Evolutionary conservation across 1,140 invertebrate species (phyloP).

Genomic region (Asobara japonica): DNA sequence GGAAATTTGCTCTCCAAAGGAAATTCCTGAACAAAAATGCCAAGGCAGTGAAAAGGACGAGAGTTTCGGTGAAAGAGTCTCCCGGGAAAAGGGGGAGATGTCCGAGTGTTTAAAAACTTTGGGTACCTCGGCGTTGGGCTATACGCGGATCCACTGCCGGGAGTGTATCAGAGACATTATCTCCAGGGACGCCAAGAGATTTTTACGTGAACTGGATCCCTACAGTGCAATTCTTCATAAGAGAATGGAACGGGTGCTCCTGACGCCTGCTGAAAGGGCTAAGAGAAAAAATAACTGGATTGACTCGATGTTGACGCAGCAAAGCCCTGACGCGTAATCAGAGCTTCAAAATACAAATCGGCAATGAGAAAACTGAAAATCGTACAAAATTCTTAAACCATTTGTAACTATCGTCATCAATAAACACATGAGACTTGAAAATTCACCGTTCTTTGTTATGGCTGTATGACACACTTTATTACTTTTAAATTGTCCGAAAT

Average conservation of each 20-base stretch:
- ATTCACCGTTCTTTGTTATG: no score
- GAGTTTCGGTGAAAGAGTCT: neutral
- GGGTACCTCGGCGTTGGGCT: neutral
- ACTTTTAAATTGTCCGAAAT: no score
- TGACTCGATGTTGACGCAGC: neutral
- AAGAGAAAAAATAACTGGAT: neutral
- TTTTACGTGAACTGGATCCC: neutral
- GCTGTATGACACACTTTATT: no score
- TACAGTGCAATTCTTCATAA: neutral
- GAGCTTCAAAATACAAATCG: neutral
- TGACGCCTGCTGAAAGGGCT: neutral
- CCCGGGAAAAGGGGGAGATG: slow-evolving; percentile 36
- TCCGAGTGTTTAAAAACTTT: slow-evolving; percentile 40
- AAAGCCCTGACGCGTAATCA: no score
- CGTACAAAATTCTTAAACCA: no score
- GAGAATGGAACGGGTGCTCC: neutral
- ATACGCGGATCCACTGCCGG: neutral
- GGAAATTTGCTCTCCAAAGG: no score
- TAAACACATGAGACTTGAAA: no score
- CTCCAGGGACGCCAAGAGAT: neutral
- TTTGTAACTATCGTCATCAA: no score
- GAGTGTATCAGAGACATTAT: neutral
- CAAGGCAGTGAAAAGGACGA: neutral
- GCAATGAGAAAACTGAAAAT: neutral
- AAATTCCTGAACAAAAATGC: neutral